Conservation (phyloP, 2,888 invertebrate species). For the Hypomecis punctinalis region DNA sequence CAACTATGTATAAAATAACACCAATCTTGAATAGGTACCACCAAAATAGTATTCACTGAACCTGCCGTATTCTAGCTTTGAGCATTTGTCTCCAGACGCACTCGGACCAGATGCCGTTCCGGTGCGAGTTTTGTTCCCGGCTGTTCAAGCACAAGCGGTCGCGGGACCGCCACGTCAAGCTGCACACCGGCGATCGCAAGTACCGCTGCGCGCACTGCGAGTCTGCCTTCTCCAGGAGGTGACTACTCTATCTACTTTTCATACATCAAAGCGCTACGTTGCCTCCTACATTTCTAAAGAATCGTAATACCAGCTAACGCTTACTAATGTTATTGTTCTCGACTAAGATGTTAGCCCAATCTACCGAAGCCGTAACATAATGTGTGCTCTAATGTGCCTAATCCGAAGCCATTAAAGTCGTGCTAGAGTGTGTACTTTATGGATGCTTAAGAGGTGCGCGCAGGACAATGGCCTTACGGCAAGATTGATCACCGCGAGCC, state of each 20-base stretch:
- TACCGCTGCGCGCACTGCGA: constrained; percentile 96
- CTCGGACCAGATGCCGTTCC: constrained; percentile 96
- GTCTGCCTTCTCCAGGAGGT: constrained; percentile 97
- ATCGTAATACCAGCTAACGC: constrained; percentile 15
- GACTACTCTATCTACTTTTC: constrained; percentile 44
- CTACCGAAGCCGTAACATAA: constrained; percentile 41
- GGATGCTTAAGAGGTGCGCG: constrained; percentile 66
- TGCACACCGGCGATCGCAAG: constrained; percentile 96
- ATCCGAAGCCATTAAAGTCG: constrained; percentile 59
- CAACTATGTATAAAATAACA: too few species aligned
- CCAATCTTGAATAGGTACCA: too few species aligned
- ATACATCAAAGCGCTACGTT: constrained; percentile 3
- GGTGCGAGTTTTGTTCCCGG: constrained; percentile 95
- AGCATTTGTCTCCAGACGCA: constrained; percentile 90
- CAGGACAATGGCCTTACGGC: constrained; percentile 66
- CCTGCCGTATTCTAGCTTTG: too few species aligned
- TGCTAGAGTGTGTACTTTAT: constrained; percentile 50
- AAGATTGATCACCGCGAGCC: constrained; percentile 77
- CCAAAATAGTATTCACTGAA: too few species aligned
- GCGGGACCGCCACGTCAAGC: constrained; percentile 96
- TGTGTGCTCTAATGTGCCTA: constrained; percentile 61
- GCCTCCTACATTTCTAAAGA: constrained; percentile 2
- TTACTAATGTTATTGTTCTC: constrained; percentile 15
- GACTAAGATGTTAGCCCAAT: constrained; percentile 22
- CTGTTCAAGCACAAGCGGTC: constrained; percentile 98